Conservation (phyloP, 2,888 invertebrate genomes). For the Leptogaster cylindrica region DNA sequence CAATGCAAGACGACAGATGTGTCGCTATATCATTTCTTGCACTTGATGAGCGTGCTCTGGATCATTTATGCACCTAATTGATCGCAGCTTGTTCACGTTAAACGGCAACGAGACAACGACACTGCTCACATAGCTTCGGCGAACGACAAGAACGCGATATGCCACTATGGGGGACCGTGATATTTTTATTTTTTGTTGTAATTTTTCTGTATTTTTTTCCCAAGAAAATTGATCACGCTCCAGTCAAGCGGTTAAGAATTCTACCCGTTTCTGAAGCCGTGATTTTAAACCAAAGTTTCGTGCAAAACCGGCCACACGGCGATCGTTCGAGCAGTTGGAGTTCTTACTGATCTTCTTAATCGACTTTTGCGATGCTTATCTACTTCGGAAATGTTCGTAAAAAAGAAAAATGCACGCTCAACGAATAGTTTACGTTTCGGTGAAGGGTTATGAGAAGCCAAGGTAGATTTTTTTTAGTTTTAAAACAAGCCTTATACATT, state of each 20-base stretch:
- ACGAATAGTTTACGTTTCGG: too few relatives aligned
- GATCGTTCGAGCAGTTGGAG: too few relatives aligned
- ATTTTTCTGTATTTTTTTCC: too few relatives aligned
- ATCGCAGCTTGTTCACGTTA: background rate
- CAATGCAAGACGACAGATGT: conserved; percentile 12
- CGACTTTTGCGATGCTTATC: too few relatives aligned
- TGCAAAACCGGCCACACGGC: too few relatives aligned
- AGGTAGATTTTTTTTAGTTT: too few relatives aligned
- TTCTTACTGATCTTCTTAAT: too few relatives aligned
- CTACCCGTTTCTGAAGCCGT: background rate
- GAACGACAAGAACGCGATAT: background rate
- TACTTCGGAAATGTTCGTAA: too few relatives aligned
- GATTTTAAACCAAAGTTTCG: conserved; percentile 10
- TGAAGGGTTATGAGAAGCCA: too few relatives aligned
- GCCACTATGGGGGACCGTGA: background rate
- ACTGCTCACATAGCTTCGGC: background rate
- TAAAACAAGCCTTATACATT: too few relatives aligned
- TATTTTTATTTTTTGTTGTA: too few relatives aligned
- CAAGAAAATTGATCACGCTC: background rate
- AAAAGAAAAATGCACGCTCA: too few relatives aligned
- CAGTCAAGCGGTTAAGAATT: background rate
- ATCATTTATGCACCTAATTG: conserved; percentile 11
- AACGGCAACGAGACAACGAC: background rate
- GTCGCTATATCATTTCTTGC: conserved; percentile 12
- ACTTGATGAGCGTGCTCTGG: conserved; percentile 8